Evolutionary conservation across 2,113 vertebrate species (phyloP).

Genomic region (Etheostoma cragini): DNA sequence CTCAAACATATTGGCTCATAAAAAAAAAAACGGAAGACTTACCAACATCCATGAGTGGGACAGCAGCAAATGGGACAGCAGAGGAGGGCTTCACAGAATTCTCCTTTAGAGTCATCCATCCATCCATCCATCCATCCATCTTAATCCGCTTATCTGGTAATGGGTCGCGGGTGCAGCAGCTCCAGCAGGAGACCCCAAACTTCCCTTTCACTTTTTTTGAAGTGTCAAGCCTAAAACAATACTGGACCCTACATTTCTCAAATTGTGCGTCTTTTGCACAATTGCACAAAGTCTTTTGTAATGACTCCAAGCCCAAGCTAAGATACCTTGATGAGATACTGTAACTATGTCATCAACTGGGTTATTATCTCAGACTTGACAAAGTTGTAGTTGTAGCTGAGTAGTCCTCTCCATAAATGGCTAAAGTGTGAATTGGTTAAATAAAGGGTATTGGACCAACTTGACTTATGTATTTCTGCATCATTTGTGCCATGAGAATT

Average conservation of each 20-base stretch:
- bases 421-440: background rate
- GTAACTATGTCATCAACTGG: background rate
- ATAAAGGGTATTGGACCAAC: background rate
- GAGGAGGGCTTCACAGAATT: slow-evolving; percentile 82
- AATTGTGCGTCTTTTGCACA: too few species aligned
- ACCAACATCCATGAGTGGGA: slow-evolving; percentile 67
- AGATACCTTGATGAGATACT: background rate
- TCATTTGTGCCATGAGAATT: background rate
- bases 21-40: slow-evolving; percentile 3
- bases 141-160: too few species aligned
- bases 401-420: background rate
- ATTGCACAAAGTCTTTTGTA: too few species aligned
- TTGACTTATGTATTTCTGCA: background rate
- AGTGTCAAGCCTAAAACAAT: background rate
- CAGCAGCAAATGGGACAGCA: slow-evolving; percentile 80
- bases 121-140: too few species aligned
- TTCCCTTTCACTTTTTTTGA: too few species aligned
- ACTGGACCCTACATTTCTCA: background rate
- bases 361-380: background rate
- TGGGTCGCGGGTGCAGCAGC: too few species aligned
- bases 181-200: too few species aligned
- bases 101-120: slow-evolving; percentile 84
- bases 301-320: background rate
- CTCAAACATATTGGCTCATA: background rate
- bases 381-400: background rate